Base-by-base conservation (phyloP, 2,113 vertebrate species). In the Hyperoodon ampullatus region DNA sequence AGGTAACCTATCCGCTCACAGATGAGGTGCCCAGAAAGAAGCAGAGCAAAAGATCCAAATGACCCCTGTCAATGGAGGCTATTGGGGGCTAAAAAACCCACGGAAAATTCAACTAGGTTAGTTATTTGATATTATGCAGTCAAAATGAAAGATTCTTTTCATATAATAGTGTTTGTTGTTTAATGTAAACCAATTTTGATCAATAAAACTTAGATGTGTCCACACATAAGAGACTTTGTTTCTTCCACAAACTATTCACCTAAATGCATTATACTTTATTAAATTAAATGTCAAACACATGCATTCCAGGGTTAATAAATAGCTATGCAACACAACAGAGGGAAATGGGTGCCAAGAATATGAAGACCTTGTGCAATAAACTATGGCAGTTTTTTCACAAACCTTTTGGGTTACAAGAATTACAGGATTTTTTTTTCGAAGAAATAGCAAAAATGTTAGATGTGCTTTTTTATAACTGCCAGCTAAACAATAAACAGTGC, bases 111-210 rank as follows among this genome's bases (percentile, higher is more conserved):
- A 83, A 10, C 39, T 33, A 77, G 39, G 15, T 71, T 92, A 94
- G 70, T 92, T 95, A 94, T 97, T 94, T 87, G 68, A 96, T 85
- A 77, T 58, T 94, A 60, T 84, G 33, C 66, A 74, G 35, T 68
- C 23, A 97, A 96, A 97, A 94, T 88, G 88, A 98, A 98, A 82
- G n/a, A 92, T 70, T 10, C 21, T 65, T 71, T 82, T 12, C 6
- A 2, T 77, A 1, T 60, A 75, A 66, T 63, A 83, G 65, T 80
- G 21, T 68, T 94, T 88, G 9, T 66, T 90, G 28, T 30, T 78
- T 80, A 71, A 81, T 70, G 2, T 39, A 92, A 87, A 83, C 44
- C 47, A 81, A 26, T 92, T 95, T 90, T 50, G 50, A 7, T 91
- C 30, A 95, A 44, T 85, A 78, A 88, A 12, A n/a, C 10, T 39